Evolutionary conservation across 1,140 invertebrate species (phyloP).

Genomic region (Sitophilus oryzae): DNA sequence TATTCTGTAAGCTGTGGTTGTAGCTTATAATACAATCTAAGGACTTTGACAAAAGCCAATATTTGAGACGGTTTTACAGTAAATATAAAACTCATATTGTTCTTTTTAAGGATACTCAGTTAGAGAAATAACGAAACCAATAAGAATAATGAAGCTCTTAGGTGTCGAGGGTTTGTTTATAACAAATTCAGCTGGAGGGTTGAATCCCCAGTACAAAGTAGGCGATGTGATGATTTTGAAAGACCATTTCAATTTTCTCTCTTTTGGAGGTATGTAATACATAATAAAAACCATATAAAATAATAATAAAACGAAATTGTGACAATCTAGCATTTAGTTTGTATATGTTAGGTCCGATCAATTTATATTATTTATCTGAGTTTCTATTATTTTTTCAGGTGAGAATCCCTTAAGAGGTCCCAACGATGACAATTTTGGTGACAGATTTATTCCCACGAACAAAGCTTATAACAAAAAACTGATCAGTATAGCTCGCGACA

Average conservation of each 20-base stretch:
- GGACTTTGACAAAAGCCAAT: too few species aligned
- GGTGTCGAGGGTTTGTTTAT: slow-evolving; percentile 81
- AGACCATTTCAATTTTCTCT: slow-evolving; percentile 91
- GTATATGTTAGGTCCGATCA: too few species aligned
- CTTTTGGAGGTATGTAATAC: slow-evolving; percentile 78
- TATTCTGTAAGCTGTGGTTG: too few species aligned
- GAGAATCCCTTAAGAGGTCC: slow-evolving; percentile 81
- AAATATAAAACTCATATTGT: slow-evolving; percentile 89
- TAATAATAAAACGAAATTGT: too few species aligned
- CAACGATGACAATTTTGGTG: slow-evolving; percentile 90
- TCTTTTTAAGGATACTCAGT: slow-evolving; percentile 91
- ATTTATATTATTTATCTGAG: too few species aligned
- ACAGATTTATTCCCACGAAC: slow-evolving; percentile 81
- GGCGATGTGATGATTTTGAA: slow-evolving; percentile 95
- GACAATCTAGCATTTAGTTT: too few species aligned
- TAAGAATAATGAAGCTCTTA: slow-evolving; percentile 88
- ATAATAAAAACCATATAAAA: too few species aligned
- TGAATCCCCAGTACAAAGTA: slow-evolving; percentile 78
- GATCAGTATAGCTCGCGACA: slow-evolving; percentile 60
- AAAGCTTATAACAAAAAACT: slow-evolving; percentile 74
- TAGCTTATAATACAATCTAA: too few species aligned
- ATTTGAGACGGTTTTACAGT: too few species aligned
- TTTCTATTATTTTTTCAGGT: too few species aligned
- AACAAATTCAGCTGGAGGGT: slow-evolving; percentile 91
- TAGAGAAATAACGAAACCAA: slow-evolving; percentile 85